Conservation (phyloP, 92 coral and sea anemone species). For the Virgularia gustaviana region DNA sequence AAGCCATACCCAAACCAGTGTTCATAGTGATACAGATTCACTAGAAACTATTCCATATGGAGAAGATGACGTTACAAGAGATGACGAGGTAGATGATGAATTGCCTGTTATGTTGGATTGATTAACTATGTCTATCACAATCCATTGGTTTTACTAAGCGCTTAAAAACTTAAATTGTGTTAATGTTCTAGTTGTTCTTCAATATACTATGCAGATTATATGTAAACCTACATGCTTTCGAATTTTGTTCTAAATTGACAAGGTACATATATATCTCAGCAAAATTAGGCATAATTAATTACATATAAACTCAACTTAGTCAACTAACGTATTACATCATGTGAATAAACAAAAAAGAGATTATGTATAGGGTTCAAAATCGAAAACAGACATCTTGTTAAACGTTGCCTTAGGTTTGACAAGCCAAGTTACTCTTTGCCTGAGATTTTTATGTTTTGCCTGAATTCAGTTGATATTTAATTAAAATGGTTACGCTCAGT, state of each 20-base stretch:
- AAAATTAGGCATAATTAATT: too few relatives aligned
- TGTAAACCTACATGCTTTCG: too few relatives aligned
- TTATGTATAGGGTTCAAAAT: too few relatives aligned
- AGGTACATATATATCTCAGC: too few relatives aligned
- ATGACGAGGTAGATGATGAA: not conserved
- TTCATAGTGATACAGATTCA: not conserved
- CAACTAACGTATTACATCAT: too few relatives aligned
- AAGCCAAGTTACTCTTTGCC: conserved; percentile 6
- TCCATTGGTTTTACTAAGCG: not conserved
- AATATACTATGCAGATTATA: too few relatives aligned
- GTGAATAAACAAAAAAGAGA: too few relatives aligned
- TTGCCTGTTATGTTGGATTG: not conserved
- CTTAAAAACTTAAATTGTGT: too few relatives aligned
- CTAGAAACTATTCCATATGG: conserved; percentile 37
- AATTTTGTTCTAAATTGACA: too few relatives aligned
- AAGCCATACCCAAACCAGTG: not conserved
- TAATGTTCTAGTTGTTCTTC: too few relatives aligned
- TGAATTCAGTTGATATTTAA: not conserved
- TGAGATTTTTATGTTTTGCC: not conserved
- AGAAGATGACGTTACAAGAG: not conserved
- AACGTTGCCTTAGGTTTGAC: conserved; percentile 7
- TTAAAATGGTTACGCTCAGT: not conserved
- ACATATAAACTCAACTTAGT: too few relatives aligned
- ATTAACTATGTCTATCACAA: not conserved
- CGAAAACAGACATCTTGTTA: too few relatives aligned